These are phyloP conservation scores for Homalodisca vitripennis DNA, from an alignment of 1,140 invertebrate genomes.

Conservation along the genomic window DNA sequence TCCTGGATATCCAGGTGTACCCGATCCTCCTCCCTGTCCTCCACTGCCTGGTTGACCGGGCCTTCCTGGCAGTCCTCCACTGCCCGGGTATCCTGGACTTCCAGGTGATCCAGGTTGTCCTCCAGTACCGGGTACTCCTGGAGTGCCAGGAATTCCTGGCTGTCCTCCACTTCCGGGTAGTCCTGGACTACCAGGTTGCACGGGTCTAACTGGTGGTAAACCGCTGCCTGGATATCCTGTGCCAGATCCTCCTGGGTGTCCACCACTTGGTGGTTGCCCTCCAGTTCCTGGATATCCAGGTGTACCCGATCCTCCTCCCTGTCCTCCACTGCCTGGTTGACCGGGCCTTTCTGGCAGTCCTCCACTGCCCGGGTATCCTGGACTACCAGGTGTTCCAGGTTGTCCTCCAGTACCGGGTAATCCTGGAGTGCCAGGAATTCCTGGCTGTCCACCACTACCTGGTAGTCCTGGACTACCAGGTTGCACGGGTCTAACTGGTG, in stretches of 20 bases:
- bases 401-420: conserved; percentile 39
- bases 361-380: no score
- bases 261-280: conserved; percentile 40
- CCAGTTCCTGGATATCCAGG: conserved; percentile 38
- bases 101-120: no score
- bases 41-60: conserved; percentile 30
- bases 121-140: no score
- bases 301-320: neutral
- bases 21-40: no score
- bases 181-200: conserved; percentile 40
- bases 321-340: neutral
- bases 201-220: no score
- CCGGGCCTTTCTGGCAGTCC: conserved; percentile 39
- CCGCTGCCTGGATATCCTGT: no score
- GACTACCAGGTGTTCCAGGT: no score
- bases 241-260: no score
- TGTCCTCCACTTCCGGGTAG: conserved; percentile 42
- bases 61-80: conserved; percentile 14
- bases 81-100: conserved; percentile 26
- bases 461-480: conserved; percentile 38
- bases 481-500: no score
- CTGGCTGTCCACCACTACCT: conserved; percentile 37
- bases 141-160: conserved; percentile 41
- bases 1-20: conserved; percentile 39
- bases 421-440: conserved; percentile 28